Base-by-base conservation (phyloP, 2,797 vertebrate species). In the Epinephelus malabaricus region DNA sequence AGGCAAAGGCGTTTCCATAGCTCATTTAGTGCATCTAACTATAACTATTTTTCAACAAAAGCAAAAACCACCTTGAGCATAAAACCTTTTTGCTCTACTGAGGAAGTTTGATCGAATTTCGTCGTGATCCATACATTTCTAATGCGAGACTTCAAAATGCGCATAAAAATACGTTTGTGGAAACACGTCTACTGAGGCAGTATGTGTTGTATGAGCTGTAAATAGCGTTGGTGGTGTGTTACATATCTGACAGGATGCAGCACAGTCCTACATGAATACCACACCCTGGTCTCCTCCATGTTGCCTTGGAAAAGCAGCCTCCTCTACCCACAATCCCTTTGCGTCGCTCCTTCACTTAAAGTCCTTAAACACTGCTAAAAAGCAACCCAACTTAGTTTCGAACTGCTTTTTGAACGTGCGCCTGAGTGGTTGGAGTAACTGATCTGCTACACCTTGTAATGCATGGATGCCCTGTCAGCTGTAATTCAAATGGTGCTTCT, bases 401-500 rank as follows among this genome's bases (percentile, higher is more conserved):
- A 49, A 55, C 14, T 45, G 50, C 30, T 34, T 19, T 55, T 45
- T 54, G 14, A 25, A 43, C 13, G 21, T 15, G 63, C 60, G 55
- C 73, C 2, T 6, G 54, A 40, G 27, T 2, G 4, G 18, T 55
- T 4, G 10, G 62, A 49, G 43, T 25, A 21, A 51, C 21, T 8
- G 53, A 21, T 49, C 34, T 11, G 15, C 19, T 66, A 47, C 25
- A 61, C 59, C 55, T 65, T 43, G 38, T 34, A 19, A 5, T 14
- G 53, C 58, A 60, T 46, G 62, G 51, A 25, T 17, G 46, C 47
- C 67, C 69, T 51, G 58, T 67, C 68, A 60, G 78, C 82, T 83
- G 74, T 64, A 50, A 40, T 65, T 74, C 55, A 79, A 77, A 79
- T 34, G 80, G 84, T 78, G 79, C 83, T 80, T 76, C 73, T 79